Evolutionary conservation across 1,140 invertebrate species (phyloP), one percentile per base, ranked within the genome.

Genomic region (Conus betulinus): DNA sequence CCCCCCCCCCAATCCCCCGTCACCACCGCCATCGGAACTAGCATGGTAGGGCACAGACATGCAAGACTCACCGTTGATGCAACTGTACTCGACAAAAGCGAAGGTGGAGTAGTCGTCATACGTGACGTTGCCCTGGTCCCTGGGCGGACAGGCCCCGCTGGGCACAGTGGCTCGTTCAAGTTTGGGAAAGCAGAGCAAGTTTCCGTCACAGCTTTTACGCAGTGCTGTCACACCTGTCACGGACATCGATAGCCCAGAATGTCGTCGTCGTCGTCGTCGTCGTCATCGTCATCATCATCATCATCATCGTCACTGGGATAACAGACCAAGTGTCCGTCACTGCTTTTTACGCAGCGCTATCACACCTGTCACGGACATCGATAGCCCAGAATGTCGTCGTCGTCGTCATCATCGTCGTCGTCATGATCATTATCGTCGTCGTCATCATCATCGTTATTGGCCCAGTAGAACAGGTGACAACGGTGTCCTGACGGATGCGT

Each of bases 11-110:
- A 39, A 39, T 39, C 39, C 39, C 39, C 39, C 39, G 3, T 39
- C 39, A 39, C 39, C 39, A 39, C 39, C 39, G 39, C 39, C 39
- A 39, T 39, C 39, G 39, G 39, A 39, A 39, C 39, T 39, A 39
- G 39, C 39, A 39, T 39, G 39, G 39, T 39, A 39, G 39, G 39
- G 39, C 39, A 39, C 39, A 39, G 39, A 39, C 39, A 39, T 39
- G 17, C 71, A 8, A n/a, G 8, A 74, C 82, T 84, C 57, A 84
- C 82, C 39, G n/a, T 84, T 84, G 17, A 84, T 55, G 27, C 82
- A 84, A 27, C 53, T 84, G 82, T 84, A 84, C 82, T 84, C 52
- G 4, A 84, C 82, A 0, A 55, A 57, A 13, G 53, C 82, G 53
- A n/a, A 84, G 82, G 55, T 10, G 57, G 82, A 84, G 57, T 60